Percentiles rank a stretch among this genome's conserved stretches.
These are phyloP conservation scores for Polylopha cassiicola DNA, from an alignment of 2,888 invertebrate species.

Conservation along the genomic window DNA sequence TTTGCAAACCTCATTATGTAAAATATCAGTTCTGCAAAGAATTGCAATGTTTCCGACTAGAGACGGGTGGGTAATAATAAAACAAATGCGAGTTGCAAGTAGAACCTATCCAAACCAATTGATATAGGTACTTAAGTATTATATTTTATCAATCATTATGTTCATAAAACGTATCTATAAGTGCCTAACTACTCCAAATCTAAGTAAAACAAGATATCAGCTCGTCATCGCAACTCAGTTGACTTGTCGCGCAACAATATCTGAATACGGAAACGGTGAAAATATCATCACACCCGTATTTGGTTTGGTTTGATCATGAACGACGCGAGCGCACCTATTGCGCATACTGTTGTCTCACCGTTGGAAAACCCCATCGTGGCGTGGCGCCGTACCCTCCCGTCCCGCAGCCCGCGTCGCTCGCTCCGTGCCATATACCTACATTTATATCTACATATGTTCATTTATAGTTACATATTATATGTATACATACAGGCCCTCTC, in stretches of 20 bases:
- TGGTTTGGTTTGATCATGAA: conserved; percentile 45
- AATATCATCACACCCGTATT: conserved; percentile 53
- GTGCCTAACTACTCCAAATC: background rate
- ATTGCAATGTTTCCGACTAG: too few species aligned
- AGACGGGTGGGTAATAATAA: too few species aligned
- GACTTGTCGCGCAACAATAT: conserved; percentile 18
- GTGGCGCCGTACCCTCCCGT: conserved; percentile 16
- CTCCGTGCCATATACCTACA: conserved; percentile 16
- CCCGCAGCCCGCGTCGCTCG: too few species aligned
- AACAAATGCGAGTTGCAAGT: too few species aligned
- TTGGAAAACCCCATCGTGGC: conserved; percentile 69
- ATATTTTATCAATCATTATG: too few species aligned
- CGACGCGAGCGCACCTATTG: conserved; percentile 38
- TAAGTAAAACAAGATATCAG: too few species aligned
- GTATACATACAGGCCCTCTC: conserved; percentile 2
- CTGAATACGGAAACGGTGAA: conserved; percentile 50
- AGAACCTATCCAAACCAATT: too few species aligned
- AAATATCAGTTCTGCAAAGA: too few species aligned
- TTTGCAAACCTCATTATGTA: too few species aligned
- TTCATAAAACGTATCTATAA: conserved; percentile 4
- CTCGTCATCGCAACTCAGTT: conserved; percentile 12
- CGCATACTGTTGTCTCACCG: conserved; percentile 45
- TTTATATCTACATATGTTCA: conserved; percentile 23
- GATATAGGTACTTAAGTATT: too few species aligned
- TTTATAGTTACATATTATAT: too few species aligned